These are phyloP conservation scores for Acleris emargana DNA, from an alignment of 2,888 invertebrate species.

Conservation along the genomic window DNA sequence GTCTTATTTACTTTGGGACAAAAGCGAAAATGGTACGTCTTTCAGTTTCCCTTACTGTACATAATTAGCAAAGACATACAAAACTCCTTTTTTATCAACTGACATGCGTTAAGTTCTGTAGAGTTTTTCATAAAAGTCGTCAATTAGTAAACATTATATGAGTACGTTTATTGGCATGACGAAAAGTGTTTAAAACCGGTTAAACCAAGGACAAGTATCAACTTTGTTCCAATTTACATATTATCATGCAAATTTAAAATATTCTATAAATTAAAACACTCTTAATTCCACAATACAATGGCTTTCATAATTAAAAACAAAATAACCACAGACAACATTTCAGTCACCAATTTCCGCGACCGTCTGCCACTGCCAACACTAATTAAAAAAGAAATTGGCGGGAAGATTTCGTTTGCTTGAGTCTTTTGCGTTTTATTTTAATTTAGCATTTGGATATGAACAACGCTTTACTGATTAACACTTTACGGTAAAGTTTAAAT, in stretches of 20 bases:
- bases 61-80: no score
- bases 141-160: no score
- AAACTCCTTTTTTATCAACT: no score
- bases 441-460: constrained; percentile 9
- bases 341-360: constrained; percentile 21
- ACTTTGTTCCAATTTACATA: neutral
- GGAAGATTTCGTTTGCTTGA: constrained; percentile 21
- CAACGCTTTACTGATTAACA: neutral
- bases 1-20: no score
- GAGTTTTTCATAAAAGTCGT: no score
- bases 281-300: neutral
- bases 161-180: no score
- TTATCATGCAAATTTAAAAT: no score
- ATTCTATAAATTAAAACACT: no score
- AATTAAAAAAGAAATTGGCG: constrained; percentile 29
- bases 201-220: neutral
- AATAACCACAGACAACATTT: constrained; percentile 21
- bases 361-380: constrained; percentile 27
- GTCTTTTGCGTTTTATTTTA: constrained; percentile 15
- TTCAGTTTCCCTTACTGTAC: no score
- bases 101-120: no score
- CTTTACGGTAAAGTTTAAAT: neutral
- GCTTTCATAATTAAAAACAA: constrained; percentile 21
- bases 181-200: neutral
- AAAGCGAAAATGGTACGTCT: no score